phyloP scores from a whole-genome alignment of 2,888 invertebrate species.

The Mellilla xanthometata region DNA sequence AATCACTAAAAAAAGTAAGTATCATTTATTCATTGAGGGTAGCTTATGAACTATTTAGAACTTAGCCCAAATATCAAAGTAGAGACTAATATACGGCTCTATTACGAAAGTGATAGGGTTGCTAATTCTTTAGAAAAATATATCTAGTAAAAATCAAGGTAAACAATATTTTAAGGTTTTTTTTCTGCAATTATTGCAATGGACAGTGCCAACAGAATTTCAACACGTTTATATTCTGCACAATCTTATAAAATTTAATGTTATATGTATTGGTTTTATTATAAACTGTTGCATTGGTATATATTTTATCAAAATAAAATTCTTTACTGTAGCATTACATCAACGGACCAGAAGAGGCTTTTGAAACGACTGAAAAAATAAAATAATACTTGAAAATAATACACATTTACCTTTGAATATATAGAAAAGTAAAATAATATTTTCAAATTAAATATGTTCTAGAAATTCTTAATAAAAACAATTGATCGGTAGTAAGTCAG shows the following conservation, averaged over 20 bases:
- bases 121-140: conserved; percentile 37
- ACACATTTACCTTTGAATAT: no score
- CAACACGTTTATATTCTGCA: conserved; percentile 64
- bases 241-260: conserved; percentile 61
- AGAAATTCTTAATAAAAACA: no score
- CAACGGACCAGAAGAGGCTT: conserved; percentile 47
- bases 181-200: conserved; percentile 10
- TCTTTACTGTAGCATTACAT: conserved; percentile 36
- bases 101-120: conserved; percentile 60
- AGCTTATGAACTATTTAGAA: no score
- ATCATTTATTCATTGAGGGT: no score
- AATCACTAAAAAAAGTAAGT: no score
- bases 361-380: conserved; percentile 46
- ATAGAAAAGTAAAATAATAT: no score
- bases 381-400: no score
- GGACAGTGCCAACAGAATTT: conserved; percentile 53
- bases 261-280: conserved; percentile 73
- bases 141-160: conserved; percentile 33
- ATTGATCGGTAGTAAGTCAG: no score
- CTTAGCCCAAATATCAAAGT: conserved; percentile 36
- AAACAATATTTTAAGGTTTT: conserved; percentile 11
- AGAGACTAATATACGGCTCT: conserved; percentile 60
- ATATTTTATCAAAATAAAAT: conserved; percentile 66
- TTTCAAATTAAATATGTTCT: no score
- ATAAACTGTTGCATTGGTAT: conserved; percentile 72